These are phyloP conservation scores for Dasysyrphus albostriatus DNA, from an alignment of 2,888 invertebrate species.

Conservation along the genomic window DNA sequence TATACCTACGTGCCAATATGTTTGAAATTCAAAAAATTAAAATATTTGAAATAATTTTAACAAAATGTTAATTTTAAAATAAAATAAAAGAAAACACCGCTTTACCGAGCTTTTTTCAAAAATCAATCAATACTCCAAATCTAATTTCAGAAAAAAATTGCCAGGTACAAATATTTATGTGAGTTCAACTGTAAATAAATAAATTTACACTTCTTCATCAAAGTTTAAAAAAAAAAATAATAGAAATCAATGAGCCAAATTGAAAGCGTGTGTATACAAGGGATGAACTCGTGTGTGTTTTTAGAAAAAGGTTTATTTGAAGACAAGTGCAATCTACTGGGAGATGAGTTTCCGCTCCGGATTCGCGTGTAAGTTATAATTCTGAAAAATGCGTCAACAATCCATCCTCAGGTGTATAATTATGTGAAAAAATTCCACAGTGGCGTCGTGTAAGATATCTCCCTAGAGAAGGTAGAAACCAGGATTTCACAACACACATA, in stretches of 20 bases:
- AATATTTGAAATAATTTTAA: no score
- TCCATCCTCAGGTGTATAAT: constrained; percentile 73
- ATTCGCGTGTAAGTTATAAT: constrained; percentile 60
- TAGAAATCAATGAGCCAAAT: constrained; percentile 66
- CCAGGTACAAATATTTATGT: no score
- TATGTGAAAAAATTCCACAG: constrained; percentile 59
- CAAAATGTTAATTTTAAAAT: no score
- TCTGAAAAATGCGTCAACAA: constrained; percentile 68
- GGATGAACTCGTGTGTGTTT: constrained; percentile 38
- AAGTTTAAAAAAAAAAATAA: constrained; percentile 27
- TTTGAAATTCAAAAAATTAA: no score
- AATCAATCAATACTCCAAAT: no score
- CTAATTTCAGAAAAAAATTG: no score
- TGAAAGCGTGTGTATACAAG: constrained; percentile 35
- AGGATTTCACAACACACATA: background rate
- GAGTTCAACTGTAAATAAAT: background rate
- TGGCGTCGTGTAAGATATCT: constrained; percentile 4
- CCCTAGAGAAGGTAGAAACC: background rate
- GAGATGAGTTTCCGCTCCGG: constrained; percentile 12
- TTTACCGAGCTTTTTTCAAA: no score
- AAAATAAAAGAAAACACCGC: no score
- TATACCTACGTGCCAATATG: background rate
- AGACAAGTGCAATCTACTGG: constrained; percentile 22
- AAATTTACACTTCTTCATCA: constrained; percentile 23
- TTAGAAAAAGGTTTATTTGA: background rate